Percentiles rank a stretch among this genome's conserved stretches.
Conservation (phyloP, 2,113 vertebrate species). For the Rousettus leschenaultii region DNA sequence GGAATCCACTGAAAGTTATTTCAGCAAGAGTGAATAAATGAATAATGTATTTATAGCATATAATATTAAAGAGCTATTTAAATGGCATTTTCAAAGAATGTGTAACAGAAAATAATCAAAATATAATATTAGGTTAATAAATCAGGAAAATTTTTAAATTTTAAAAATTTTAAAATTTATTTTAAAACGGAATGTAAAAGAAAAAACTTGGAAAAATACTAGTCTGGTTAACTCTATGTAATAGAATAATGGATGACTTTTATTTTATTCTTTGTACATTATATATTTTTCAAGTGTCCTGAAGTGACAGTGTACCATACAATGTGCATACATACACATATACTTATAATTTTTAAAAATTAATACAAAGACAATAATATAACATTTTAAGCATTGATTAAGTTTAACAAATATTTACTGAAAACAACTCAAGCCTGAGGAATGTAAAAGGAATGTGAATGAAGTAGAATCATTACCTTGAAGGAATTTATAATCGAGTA, state of each 20-base stretch:
- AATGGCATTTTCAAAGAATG: slow-evolving; percentile 9
- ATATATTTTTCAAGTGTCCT: background rate
- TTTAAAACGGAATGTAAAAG: background rate
- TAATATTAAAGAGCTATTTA: background rate
- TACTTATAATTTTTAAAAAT: background rate
- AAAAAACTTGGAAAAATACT: background rate
- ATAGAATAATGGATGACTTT: background rate
- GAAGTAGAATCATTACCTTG: background rate
- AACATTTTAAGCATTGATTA: background rate
- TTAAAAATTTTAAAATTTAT: too few relatives aligned
- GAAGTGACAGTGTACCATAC: background rate
- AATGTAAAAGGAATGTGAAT: background rate
- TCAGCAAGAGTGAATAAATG: background rate
- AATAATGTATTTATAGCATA: background rate
- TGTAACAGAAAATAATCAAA: background rate
- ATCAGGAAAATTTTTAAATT: background rate
- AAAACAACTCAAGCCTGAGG: background rate
- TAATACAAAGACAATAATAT: background rate
- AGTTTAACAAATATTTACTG: background rate
- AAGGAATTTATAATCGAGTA: background rate
- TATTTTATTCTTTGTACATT: background rate
- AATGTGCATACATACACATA: too few relatives aligned
- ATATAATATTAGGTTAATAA: background rate
- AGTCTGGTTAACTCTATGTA: background rate
- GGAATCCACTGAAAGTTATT: background rate